These are phyloP conservation scores for Zosterops japonicus DNA, from an alignment of 2,113 vertebrate genomes.

Conservation along the genomic window DNA sequence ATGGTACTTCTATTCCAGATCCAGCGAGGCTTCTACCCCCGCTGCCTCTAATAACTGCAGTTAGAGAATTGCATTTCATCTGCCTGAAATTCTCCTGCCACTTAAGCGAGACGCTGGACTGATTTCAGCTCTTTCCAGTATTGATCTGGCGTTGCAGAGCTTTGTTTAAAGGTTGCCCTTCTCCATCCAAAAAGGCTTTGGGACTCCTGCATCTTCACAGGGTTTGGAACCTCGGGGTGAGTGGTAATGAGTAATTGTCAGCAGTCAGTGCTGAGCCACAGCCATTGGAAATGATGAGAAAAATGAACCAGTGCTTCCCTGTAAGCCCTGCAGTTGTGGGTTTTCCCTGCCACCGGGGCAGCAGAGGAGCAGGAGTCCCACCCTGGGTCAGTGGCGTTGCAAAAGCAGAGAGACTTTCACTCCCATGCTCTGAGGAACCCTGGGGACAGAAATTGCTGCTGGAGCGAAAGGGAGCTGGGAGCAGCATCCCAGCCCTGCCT, in stretches of 20 bases:
- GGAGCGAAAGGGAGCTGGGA: conserved; percentile 1
- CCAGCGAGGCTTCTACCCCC: conserved; percentile 1
- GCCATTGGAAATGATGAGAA: background rate
- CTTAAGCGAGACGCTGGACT: background rate
- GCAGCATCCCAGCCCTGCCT: background rate
- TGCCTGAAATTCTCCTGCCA: conserved; percentile 32
- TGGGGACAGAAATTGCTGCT: background rate
- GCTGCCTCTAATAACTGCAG: conserved; percentile 37
- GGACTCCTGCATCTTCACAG: background rate
- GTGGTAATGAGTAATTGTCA: background rate
- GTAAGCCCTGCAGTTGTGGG: background rate
- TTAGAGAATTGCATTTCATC: conserved; percentile 34
- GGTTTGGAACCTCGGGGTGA: background rate
- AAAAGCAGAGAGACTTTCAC: conserved; percentile 11
- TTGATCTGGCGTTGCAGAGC: background rate
- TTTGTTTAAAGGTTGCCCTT: background rate
- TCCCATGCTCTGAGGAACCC: fast-evolving
- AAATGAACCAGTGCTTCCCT: background rate
- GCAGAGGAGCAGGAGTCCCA: background rate
- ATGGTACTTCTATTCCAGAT: background rate
- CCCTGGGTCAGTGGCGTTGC: background rate
- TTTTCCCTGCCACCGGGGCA: background rate
- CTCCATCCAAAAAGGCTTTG: background rate
- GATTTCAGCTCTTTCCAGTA: background rate
- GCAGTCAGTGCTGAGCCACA: background rate